Evolutionary conservation across 37 sponge, comb jelly and placozoan genomes (phyloP), one percentile per base, ranked within the genome.

Genomic region (Spongia lamella): DNA sequence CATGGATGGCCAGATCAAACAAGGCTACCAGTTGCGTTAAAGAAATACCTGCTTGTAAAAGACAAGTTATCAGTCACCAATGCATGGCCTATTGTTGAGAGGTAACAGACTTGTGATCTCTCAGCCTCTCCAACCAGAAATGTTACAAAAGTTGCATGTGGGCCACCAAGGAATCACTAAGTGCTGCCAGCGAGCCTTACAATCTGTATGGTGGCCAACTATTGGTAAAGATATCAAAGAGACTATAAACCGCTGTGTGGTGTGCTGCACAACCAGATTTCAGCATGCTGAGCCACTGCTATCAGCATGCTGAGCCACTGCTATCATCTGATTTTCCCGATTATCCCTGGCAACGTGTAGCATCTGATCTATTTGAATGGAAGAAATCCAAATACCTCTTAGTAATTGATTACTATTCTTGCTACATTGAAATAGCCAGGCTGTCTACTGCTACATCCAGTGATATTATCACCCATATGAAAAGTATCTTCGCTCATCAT

Each of bases 341-440:
- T 1, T 33, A 29, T 6, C 79, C 79, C 2, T 77, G 79, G 79
- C 38, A 65, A 49, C 68, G 33, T 19, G 39, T 77, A 7, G 79
- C 47, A 0, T 31, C 56, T 5, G 79, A 77, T 35, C 34, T 77
- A 1, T 39, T 68, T 26, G 26, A 69, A 7, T 67, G 54, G 29
- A 25, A 66, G 39, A 67, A 67, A 1, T 29, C 31, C 1, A 53
- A 15, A 7, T 77, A 56, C 57, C 57, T 77, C 1, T 14, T 68
- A 37, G 68, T 77, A 1, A 55, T 77, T 20, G 79, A 77, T 19
- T 69, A 77, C 38, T 35, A 36, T 35, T 77, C 79, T 43, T 13
- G 68, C 1, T 77, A 29, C 0, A 59, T 67, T 2, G 67, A 77
- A 38, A 50, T 77, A 11, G 56, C 57, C 2, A 22, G 43, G 2